Base-by-base conservation (phyloP, 2,113 vertebrate genomes). In the Strix aluco region DNA sequence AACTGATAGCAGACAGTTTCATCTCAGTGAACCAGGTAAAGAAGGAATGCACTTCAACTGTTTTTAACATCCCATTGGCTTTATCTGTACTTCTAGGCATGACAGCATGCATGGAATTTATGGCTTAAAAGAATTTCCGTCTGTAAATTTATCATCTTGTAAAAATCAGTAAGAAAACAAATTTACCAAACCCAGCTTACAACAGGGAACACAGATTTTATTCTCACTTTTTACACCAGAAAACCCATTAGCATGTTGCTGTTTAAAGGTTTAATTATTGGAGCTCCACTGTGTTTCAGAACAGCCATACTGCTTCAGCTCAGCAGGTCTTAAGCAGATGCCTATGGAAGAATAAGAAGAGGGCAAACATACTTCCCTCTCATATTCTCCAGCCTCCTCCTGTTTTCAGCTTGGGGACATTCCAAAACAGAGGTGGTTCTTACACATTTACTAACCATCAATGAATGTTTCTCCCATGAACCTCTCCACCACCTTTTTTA, bases 81-180 rank as follows among this genome's bases (percentile, higher is more conserved):
- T 97, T 98, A 97, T 98, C 96, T 98, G 95, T 95, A 92, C 86
- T 97, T 94, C 83, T 52, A 91, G 93, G 86, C 91, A 88, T 80
- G 96, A 85, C 82, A 97, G 90, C 92, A 82, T 95, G 95, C 80
- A 9, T 94, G 97, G 97, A 97, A 98, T 98, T 98, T 98, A 98
- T 88, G 88, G 85, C 96, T 96, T 90, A 63, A 97, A 98, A 97
- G 97, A 98, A 98, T 98, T 98, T 97, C 96, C 58, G 6, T 95
- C 96, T 96, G 88, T 81, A 93, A 91, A 82, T 96, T 98, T 97
- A 97, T 90, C 49, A 74, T 96, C 97, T 97, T 96, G 94, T 98
- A 96, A 98, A 98, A 98, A 92, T 77, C 95, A 96, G 80, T 71
- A 70, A 74, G 70, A 90, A 97, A 97, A 77, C 5, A 4, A 93